Conservation (phyloP, 2,113 vertebrate genomes). For the Austrofundulus limnaeus region DNA sequence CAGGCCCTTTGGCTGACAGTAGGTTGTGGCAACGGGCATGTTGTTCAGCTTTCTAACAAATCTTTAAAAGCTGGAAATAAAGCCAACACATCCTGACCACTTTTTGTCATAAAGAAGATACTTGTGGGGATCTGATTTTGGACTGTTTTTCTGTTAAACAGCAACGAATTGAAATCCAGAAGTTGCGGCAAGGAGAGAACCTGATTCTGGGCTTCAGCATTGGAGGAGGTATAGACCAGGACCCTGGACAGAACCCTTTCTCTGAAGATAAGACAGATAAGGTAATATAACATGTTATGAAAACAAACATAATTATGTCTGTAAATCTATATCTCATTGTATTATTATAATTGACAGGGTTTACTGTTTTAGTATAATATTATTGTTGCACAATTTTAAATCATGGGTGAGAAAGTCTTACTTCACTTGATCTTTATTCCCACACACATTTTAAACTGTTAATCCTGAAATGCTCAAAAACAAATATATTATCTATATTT, state of each 20-base stretch:
- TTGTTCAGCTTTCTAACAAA: not conserved
- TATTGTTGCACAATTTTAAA: no score
- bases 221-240: constrained; percentile 97
- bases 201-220: constrained; percentile 98
- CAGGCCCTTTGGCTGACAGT: not conserved
- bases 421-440: no score
- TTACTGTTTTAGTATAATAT: no score
- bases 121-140: not conserved
- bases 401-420: no score
- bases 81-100: not conserved
- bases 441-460: no score
- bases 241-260: constrained; percentile 94
- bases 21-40: no score
- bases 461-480: no score
- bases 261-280: constrained; percentile 96
- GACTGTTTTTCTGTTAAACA: constrained; percentile 56
- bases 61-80: not conserved
- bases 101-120: not conserved
- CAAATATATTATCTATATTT: no score
- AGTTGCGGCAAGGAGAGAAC: constrained; percentile 87
- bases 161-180: constrained; percentile 95
- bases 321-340: not conserved
- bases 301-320: not conserved
- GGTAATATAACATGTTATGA: constrained; percentile 68
- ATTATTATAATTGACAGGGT: no score